Evolutionary conservation across 35 echinoderm and acorn worm species (phyloP).

Genomic region (Patiria miniata): DNA sequence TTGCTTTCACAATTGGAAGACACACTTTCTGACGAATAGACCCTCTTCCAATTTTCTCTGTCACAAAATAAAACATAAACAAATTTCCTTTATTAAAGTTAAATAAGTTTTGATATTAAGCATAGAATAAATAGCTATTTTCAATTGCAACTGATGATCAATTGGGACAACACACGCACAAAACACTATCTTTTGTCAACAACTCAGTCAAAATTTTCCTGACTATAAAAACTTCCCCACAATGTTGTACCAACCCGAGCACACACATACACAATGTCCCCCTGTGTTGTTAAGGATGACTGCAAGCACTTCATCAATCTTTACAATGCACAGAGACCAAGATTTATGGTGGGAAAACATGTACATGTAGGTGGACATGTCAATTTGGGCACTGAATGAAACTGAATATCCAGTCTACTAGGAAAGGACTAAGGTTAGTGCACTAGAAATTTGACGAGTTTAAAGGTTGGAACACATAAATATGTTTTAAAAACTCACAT

Average conservation of each 20-base stretch:
- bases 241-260: too few relatives aligned
- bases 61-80: neutral
- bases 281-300: too few relatives aligned
- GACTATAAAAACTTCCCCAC: too few relatives aligned
- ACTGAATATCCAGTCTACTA: neutral
- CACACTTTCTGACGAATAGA: neutral
- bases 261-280: too few relatives aligned
- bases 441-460: neutral
- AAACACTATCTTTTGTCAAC: neutral
- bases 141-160: neutral
- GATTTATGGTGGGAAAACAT: neutral
- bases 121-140: neutral
- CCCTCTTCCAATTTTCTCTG: conserved; percentile 1
- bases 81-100: too few relatives aligned
- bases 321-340: neutral
- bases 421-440: neutral
- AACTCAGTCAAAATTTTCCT: neutral
- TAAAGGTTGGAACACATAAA: neutral
- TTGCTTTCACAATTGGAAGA: neutral
- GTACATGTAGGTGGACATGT: neutral
- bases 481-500: conserved; percentile 39
- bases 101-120: neutral
- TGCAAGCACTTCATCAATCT: neutral
- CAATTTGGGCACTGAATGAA: neutral
- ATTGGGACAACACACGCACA: neutral